Conservation (phyloP, 1,140 invertebrate species). For the Zaprionus inermis region DNA sequence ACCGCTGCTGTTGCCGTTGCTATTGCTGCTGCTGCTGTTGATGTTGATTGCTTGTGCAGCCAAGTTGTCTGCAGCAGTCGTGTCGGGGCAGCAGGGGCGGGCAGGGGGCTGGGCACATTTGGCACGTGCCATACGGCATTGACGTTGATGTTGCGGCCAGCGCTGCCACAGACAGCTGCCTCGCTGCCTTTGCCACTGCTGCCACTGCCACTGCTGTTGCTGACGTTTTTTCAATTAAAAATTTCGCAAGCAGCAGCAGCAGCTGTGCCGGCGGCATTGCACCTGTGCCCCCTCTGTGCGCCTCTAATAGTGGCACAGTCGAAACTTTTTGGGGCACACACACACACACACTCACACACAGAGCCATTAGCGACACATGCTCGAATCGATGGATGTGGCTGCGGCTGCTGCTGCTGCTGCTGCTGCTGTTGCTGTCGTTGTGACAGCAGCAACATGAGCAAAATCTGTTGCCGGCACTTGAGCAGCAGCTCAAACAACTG, state of each 20-base stretch:
- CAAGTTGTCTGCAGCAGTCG: slow-evolving; percentile 52
- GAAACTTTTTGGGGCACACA: slow-evolving; percentile 27
- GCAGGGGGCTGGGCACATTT: slow-evolving; percentile 64
- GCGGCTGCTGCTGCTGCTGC: slow-evolving; percentile 10
- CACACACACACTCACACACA: too few species aligned
- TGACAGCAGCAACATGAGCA: slow-evolving; percentile 49
- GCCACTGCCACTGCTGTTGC: slow-evolving; percentile 26
- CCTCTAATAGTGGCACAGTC: slow-evolving; percentile 41
- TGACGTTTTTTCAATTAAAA: slow-evolving; percentile 80
- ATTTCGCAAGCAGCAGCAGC: slow-evolving; percentile 72
- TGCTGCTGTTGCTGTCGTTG: not conserved
- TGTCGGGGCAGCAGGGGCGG: not conserved
- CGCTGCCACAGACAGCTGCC: slow-evolving; percentile 58
- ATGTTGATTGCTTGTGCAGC: slow-evolving; percentile 48
- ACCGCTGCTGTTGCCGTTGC: slow-evolving; percentile 33
- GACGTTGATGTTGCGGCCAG: slow-evolving; percentile 50
- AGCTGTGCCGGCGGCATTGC: slow-evolving; percentile 48
- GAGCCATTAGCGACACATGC: slow-evolving; percentile 42
- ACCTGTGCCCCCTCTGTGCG: not conserved
- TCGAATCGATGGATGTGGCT: slow-evolving; percentile 36
- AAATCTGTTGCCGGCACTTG: slow-evolving; percentile 79
- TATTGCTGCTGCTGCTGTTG: slow-evolving; percentile 30
- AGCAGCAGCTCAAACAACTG: slow-evolving; percentile 78
- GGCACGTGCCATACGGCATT: slow-evolving; percentile 63
- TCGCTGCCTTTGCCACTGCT: slow-evolving; percentile 36